A percentile compares a stretch with the other conserved stretches of the same genome.
These are phyloP conservation scores for Harpegnathos saltator DNA, from an alignment of 1,140 invertebrate species.

Conservation along the genomic window DNA sequence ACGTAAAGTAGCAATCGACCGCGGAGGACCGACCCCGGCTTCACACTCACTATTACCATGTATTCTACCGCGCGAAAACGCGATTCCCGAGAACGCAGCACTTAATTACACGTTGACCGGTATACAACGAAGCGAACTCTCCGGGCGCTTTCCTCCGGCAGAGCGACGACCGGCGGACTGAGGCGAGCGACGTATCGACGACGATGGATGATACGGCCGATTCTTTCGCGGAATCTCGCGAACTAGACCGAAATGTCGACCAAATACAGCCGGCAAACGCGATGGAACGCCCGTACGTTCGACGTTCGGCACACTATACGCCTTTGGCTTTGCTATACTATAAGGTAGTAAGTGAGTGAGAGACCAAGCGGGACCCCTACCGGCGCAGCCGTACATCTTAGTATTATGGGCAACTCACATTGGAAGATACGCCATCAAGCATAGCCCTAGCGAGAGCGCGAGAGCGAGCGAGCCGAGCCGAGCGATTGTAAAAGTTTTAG, in stretches of 20 bases:
- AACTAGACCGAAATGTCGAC: constrained; percentile 66
- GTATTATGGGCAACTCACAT: constrained; percentile 91
- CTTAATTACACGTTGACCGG: constrained; percentile 33
- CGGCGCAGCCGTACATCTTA: constrained; percentile 92
- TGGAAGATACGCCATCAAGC: constrained; percentile 93
- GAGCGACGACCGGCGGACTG: constrained; percentile 13
- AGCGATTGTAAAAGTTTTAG: constrained; percentile 90
- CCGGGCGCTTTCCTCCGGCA: not conserved
- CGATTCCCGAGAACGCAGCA: not conserved
- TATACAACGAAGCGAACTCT: not conserved
- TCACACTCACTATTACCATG: constrained; percentile 40
- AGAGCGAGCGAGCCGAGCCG: constrained; percentile 85
- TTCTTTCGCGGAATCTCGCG: constrained; percentile 34
- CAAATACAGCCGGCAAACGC: constrained; percentile 75
- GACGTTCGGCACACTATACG: constrained; percentile 83
- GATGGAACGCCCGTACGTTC: constrained; percentile 75
- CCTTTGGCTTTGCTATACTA: constrained; percentile 84
- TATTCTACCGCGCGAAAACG: constrained; percentile 22
- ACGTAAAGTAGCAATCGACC: constrained; percentile 4
- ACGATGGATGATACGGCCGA: not conserved
- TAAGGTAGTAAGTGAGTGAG: constrained; percentile 83
- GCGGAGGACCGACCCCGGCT: not conserved
- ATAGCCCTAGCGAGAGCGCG: constrained; percentile 88
- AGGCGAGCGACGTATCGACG: constrained; percentile 24
- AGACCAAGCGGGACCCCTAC: constrained; percentile 84